These are phyloP conservation scores for Cyphotilapia sp. DNA, from an alignment of 2,113 vertebrate genomes.

Conservation along the genomic window DNA sequence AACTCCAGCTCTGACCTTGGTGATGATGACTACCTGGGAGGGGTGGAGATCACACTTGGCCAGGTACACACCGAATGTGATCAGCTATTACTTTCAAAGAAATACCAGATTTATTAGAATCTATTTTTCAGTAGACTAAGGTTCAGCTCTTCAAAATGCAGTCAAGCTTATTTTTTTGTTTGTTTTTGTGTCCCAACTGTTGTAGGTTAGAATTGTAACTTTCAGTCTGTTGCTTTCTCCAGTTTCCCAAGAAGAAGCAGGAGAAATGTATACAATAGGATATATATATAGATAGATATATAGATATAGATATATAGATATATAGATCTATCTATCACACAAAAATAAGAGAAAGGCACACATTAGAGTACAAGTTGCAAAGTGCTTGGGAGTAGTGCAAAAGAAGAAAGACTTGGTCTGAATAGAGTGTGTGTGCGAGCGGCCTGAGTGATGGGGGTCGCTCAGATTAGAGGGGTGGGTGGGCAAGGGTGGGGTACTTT, in stretches of 20 bases:
- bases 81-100: neutral
- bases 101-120: neutral
- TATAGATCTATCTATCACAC: too few relatives aligned
- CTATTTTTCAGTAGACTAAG: neutral
- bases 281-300: fast-evolving
- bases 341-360: neutral
- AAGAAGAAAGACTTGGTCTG: neutral
- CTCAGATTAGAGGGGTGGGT: neutral
- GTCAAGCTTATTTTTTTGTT: neutral
- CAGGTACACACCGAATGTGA: slow-evolving; percentile 70
- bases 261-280: neutral
- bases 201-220: neutral
- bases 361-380: neutral
- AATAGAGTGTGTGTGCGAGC: neutral
- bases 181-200: neutral
- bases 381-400: neutral
- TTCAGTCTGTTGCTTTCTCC: neutral
- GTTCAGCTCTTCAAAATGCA: neutral
- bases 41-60: slow-evolving; percentile 81
- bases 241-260: neutral
- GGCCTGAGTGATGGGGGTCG: neutral
- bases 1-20: slow-evolving; percentile 78
- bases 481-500: neutral
- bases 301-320: fast-evolving
- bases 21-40: slow-evolving; percentile 88